Conservation (phyloP, 2,113 vertebrate genomes). For the Sula dactylatra region DNA sequence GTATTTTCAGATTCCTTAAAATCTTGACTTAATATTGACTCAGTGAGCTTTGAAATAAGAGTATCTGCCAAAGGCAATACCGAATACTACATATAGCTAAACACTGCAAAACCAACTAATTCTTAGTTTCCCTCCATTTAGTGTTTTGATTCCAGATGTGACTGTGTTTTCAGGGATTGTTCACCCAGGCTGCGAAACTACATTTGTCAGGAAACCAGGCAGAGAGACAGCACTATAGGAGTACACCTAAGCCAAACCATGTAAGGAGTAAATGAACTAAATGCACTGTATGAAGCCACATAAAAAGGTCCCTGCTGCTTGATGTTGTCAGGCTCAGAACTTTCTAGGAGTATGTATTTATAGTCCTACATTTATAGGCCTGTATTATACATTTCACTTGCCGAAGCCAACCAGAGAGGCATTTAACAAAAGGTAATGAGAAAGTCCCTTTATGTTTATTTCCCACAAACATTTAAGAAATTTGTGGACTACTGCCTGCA, state of each 20-base stretch:
- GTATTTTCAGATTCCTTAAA: slow-evolving; percentile 30
- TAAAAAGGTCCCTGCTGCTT: slow-evolving; percentile 31
- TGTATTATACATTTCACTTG: not conserved
- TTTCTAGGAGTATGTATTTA: slow-evolving; percentile 40
- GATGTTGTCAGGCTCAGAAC: slow-evolving; percentile 17
- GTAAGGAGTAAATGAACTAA: slow-evolving; percentile 12
- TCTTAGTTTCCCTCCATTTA: not conserved
- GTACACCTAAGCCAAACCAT: not conserved
- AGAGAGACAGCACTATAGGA: not conserved
- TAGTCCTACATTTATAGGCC: slow-evolving; percentile 1
- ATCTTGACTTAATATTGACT: slow-evolving; percentile 19
- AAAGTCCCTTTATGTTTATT: not conserved
- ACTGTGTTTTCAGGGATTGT: not conserved
- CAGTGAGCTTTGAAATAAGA: not conserved
- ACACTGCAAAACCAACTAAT: slow-evolving; percentile 27
- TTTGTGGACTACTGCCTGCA: not conserved
- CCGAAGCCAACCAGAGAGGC: not conserved
- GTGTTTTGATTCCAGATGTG: slow-evolving; percentile 12
- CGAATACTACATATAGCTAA: not conserved
- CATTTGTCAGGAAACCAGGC: slow-evolving; percentile 19
- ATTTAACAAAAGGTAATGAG: not conserved
- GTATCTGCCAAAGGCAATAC: slow-evolving; percentile 41
- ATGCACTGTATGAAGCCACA: slow-evolving; percentile 6
- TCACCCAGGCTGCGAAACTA: not conserved
- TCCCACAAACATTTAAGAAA: not conserved